Evolutionary conservation across 2,888 invertebrate genomes (phyloP), one percentile per base, ranked within the genome.

Genomic region (Sepiola atlantica): DNA sequence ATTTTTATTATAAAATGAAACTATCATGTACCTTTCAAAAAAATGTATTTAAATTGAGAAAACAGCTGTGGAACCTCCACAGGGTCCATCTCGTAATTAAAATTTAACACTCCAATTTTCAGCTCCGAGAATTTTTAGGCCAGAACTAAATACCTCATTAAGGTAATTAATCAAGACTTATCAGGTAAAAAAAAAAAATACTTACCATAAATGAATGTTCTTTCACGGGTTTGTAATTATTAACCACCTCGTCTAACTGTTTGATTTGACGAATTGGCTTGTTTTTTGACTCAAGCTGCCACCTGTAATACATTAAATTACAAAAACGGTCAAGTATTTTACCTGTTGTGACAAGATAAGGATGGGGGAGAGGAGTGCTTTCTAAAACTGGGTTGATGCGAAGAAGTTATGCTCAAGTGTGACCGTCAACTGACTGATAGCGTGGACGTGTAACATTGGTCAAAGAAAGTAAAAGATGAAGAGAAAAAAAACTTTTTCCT

Each of bases 131-230:
- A 14, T n/a, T n/a, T 32, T 77, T 14, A 16, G n/a, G 24, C 12
- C 77, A n/a, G 28, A 12, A 77, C 12, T 77, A n/a, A 77, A 6
- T n/a, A 6, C 77, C 77, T n/a, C n/a, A n/a, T n/a, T n/a, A n/a
- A n/a, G n/a, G n/a, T 77, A 3, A 24, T n/a, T n/a, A 77, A 77
- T n/a, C 32, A 35, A 91, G 18, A 24, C 2, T 16, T 91, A 45
- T 45, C 14, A 54, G 24, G 54, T n/a, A 45, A 54, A 92, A 28
- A 92, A 92, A 21, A 91, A 91, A 91, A 54, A 93, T 55, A 97
- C 98, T 98, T 98, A 99, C 99, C 98, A 99, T 99, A 97, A 98
- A 98, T 96, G 98, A 98, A 97, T 99, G 99, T 97, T 99, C 98
- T 93, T 99, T 98, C 18, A 99, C 98, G 21, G 99, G 99, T 97